Percentiles rank a stretch among this genome's conserved stretches.
These are phyloP conservation scores for Eristalinus aeneus DNA, from an alignment of 2,888 invertebrate genomes.

Conservation along the genomic window DNA sequence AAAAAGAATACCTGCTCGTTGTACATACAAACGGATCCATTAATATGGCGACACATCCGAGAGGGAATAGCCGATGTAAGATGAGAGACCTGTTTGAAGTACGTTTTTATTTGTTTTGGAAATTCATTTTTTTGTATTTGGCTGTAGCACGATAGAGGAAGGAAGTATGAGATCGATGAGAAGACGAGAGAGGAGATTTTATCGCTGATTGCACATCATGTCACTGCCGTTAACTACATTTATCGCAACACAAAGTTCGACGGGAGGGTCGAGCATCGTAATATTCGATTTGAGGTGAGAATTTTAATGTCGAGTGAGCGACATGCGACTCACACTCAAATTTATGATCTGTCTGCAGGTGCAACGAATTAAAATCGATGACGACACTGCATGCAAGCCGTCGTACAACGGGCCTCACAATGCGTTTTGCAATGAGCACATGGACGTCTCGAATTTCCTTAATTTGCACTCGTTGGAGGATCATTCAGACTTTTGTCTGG, in stretches of 20 bases:
- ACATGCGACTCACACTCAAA: background rate
- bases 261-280: conserved; percentile 93
- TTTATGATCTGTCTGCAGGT: conserved; percentile 73
- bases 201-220: conserved; percentile 98
- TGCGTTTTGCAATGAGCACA: conserved; percentile 97
- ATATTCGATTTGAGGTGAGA: conserved; percentile 96
- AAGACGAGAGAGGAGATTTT: conserved; percentile 98
- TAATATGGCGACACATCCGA: conserved; percentile 97
- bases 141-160: conserved; percentile 87
- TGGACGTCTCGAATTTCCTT: conserved; percentile 99
- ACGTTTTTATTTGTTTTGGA: conserved; percentile 47
- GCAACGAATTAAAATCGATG: conserved; percentile 90
- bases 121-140: conserved; percentile 22
- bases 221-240: conserved; percentile 98
- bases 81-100: conserved; percentile 34
- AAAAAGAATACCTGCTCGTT: conserved; percentile 95
- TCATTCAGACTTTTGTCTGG: conserved; percentile 99
- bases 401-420: conserved; percentile 87
- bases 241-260: conserved; percentile 97
- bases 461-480: conserved; percentile 98
- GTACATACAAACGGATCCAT: conserved; percentile 98
- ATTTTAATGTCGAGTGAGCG: background rate
- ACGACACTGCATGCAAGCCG: conserved; percentile 88
- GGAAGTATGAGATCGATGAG: conserved; percentile 87
- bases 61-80: conserved; percentile 90